Conservation (phyloP, 2,797 vertebrate genomes). For the Hemitrygon akajei region DNA sequence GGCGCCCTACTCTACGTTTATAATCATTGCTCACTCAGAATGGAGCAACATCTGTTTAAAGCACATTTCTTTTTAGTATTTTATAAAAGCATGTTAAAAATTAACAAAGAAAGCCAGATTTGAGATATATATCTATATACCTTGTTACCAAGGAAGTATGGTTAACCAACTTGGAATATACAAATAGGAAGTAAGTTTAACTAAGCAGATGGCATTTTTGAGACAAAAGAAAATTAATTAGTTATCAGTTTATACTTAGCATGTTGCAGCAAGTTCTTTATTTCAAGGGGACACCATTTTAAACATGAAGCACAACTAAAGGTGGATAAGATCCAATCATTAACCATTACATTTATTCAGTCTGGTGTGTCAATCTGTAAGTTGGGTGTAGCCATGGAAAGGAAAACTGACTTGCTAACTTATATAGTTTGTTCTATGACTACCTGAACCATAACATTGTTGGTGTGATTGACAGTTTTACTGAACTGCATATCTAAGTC, state of each 20-base stretch:
- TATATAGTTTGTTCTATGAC: not conserved
- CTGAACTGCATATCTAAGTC: not conserved
- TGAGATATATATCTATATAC: too few relatives aligned
- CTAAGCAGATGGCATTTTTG: not conserved
- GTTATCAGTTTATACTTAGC: not conserved
- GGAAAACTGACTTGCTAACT: not conserved
- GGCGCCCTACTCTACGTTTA: too few relatives aligned
- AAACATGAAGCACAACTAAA: not conserved
- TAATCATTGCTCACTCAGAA: too few relatives aligned
- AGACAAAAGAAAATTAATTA: not conserved
- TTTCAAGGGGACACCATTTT: not conserved
- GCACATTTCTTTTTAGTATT: not conserved
- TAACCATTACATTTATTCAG: not conserved
- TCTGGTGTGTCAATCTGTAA: not conserved
- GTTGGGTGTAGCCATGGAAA: not conserved
- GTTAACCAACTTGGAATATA: not conserved
- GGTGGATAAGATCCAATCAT: not conserved
- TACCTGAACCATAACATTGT: not conserved
- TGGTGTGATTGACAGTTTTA: too few relatives aligned
- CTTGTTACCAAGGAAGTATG: too few relatives aligned
- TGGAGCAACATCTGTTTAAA: not conserved
- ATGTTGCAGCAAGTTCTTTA: not conserved
- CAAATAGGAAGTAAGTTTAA: not conserved
- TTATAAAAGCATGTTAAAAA: not conserved
- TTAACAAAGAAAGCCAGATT: not conserved